These are phyloP conservation scores for Choloepus hoffmanni DNA, from an alignment of 2,113 vertebrate species.

Conservation along the genomic window DNA sequence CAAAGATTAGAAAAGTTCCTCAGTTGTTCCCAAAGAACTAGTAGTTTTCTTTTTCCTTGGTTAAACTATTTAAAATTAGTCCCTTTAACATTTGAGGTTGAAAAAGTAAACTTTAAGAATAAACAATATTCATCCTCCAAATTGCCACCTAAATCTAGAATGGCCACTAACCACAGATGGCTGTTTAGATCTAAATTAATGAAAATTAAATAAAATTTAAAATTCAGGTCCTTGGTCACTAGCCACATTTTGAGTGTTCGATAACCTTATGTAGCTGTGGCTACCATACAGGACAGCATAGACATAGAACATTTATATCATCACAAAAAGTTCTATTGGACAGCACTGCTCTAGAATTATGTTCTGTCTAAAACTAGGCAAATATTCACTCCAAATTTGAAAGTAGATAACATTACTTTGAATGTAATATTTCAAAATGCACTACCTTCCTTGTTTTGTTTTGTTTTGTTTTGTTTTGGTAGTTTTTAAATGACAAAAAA, in stretches of 20 bases:
- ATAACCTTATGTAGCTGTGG: background rate
- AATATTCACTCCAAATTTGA: background rate
- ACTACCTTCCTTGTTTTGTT: background rate
- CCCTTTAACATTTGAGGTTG: conserved; percentile 43
- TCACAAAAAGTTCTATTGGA: background rate
- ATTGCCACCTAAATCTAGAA: background rate
- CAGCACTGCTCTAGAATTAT: background rate
- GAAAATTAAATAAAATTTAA: conserved; percentile 17
- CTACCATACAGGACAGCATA: background rate
- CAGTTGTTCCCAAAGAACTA: background rate
- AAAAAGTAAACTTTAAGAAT: conserved; percentile 45
- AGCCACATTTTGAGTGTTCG: background rate
- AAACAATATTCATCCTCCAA: background rate
- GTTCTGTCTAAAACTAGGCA: background rate
- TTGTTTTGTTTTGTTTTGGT: conserved; percentile 4
- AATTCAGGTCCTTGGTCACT: background rate
- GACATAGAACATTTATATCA: background rate
- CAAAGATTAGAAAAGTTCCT: background rate
- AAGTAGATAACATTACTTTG: background rate
- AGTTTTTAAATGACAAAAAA: conserved; percentile 56
- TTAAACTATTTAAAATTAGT: conserved; percentile 33
- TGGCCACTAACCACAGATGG: background rate
- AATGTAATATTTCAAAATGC: background rate
- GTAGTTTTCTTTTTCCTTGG: background rate
- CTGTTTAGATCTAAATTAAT: background rate